phyloP scores from a whole-genome alignment of 2,888 invertebrate species.

The Mellilla xanthometata region DNA sequence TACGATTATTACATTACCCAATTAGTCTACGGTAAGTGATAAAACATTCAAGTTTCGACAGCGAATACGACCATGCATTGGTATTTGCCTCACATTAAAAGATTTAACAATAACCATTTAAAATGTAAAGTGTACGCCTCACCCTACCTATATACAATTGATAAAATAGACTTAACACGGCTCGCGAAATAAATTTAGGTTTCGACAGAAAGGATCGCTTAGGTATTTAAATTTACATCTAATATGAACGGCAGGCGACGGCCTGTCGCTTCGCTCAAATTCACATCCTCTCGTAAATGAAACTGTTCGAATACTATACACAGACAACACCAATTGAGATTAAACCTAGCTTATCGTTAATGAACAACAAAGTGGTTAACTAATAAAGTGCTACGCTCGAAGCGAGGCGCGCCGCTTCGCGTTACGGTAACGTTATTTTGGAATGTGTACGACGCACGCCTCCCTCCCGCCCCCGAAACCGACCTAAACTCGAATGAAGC shows the following conservation, averaged over 20 bases:
- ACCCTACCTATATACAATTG: conserved; percentile 77
- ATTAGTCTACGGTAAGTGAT: conserved; percentile 60
- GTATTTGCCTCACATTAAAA: conserved; percentile 59
- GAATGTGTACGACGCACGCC: conserved; percentile 74
- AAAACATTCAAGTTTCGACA: conserved; percentile 53
- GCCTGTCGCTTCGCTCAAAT: conserved; percentile 79
- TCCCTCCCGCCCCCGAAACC: conserved; percentile 40
- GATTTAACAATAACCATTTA: conserved; percentile 70
- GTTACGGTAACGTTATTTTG: conserved; percentile 71
- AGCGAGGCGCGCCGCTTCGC: conserved; percentile 60
- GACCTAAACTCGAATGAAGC: conserved; percentile 36
- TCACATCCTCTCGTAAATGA: conserved; percentile 73
- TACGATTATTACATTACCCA: conserved; percentile 56
- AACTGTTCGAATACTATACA: conserved; percentile 77
- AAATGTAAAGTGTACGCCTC: conserved; percentile 69
- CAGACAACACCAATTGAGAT: conserved; percentile 79
- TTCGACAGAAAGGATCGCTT: conserved; percentile 30
- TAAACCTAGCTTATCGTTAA: conserved; percentile 80
- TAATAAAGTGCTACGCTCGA: conserved; percentile 66
- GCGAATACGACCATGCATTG: conserved; percentile 67
- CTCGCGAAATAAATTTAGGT: conserved; percentile 71
- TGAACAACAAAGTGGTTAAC: conserved; percentile 81
- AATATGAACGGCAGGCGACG: conserved; percentile 69
- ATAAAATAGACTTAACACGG: conserved; percentile 72
- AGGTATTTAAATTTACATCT: conserved; percentile 62